phyloP scores from a whole-genome alignment of 37 sponge, comb jelly and placozoan species.

The Hormiphora californensis region DNA sequence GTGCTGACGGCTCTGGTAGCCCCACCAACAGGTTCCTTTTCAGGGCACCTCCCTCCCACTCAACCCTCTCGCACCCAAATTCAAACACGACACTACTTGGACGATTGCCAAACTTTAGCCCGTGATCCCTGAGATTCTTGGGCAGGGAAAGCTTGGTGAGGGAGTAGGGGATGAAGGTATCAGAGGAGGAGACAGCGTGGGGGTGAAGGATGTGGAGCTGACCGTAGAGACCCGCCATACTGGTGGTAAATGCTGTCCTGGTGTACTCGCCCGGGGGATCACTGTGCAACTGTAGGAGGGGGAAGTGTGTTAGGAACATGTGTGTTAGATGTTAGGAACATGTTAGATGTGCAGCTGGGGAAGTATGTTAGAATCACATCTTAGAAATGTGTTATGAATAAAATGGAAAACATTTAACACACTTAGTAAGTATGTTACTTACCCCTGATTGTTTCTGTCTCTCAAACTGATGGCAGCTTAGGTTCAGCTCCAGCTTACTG shows the following conservation, averaged over 20 bases:
- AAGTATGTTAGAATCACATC: no score
- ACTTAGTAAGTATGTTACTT: not conserved
- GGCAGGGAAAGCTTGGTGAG: no score
- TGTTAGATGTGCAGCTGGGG: no score
- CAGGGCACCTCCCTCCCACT: not conserved
- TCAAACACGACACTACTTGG: not conserved
- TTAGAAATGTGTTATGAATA: no score
- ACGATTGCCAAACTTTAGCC: no score
- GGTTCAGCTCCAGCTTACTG: slow-evolving; percentile 19
- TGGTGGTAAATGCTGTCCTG: not conserved
- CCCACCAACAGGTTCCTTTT: slow-evolving; percentile 17
- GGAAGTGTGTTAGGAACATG: no score
- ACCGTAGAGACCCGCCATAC: not conserved
- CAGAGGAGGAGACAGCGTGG: no score
- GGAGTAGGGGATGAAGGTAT: slow-evolving; percentile 17
- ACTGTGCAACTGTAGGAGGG: no score
- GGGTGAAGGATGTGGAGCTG: slow-evolving; percentile 43
- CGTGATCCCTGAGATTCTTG: no score
- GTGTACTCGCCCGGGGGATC: slow-evolving; percentile 20
- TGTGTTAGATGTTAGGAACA: no score
- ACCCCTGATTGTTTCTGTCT: slow-evolving; percentile 33
- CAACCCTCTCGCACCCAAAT: not conserved
- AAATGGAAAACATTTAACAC: no score
- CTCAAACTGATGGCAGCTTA: slow-evolving; percentile 48
- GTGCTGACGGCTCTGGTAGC: not conserved